Evolutionary conservation across 2,888 invertebrate genomes (phyloP).

Genomic region (Drosophila fungiperda): DNA sequence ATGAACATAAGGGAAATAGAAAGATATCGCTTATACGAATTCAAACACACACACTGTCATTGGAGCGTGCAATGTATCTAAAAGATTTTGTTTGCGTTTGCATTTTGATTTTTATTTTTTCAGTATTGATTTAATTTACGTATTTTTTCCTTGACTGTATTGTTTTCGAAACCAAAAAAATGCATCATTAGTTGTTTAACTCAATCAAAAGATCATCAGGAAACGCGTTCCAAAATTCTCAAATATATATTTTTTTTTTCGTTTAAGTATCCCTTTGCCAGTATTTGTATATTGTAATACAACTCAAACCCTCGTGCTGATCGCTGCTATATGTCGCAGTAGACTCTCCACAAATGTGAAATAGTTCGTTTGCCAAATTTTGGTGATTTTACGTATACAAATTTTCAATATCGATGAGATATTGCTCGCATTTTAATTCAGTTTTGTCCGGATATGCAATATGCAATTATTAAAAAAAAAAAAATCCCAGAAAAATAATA

Average conservation of each 20-base stretch:
- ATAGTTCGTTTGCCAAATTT: not conserved
- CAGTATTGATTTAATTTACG: conserved; percentile 21
- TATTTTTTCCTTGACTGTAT: conserved; percentile 6
- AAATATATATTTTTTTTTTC: conserved; percentile 16
- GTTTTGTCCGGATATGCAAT: not conserved
- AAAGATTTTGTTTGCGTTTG: not conserved
- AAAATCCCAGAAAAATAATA: too few species aligned
- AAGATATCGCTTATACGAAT: not conserved
- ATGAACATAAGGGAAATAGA: not conserved
- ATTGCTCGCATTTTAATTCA: not conserved
- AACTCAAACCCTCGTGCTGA: not conserved
- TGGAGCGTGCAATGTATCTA: conserved; percentile 8
- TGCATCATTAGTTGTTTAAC: conserved; percentile 14
- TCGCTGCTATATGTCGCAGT: not conserved
- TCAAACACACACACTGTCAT: not conserved
- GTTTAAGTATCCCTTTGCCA: conserved; percentile 27
- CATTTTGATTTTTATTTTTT: not conserved
- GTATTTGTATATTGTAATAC: conserved; percentile 27
- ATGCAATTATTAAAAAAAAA: not conserved
- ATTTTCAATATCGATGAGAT: not conserved
- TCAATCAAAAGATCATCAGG: conserved; percentile 12
- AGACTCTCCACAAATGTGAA: not conserved
- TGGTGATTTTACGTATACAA: not conserved
- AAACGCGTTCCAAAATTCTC: conserved; percentile 18
- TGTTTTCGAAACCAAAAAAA: conserved; percentile 35